Conservation (phyloP, 1,140 invertebrate species). For the Glossosoma conforme region DNA sequence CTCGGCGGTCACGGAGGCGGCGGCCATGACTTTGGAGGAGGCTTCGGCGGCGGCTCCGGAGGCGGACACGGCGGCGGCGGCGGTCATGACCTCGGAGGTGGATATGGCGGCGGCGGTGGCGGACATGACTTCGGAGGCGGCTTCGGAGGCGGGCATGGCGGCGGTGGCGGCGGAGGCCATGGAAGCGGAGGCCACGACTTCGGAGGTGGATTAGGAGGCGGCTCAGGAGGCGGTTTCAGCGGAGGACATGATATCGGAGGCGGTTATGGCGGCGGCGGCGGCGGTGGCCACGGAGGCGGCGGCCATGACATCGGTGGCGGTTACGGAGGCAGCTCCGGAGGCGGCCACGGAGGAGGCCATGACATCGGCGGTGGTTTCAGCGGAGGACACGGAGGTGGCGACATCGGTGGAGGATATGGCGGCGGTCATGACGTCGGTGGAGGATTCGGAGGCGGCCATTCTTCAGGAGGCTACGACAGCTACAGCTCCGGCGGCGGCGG, state of each 20-base stretch:
- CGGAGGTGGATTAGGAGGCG: constrained; percentile 4
- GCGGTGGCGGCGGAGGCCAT: neutral
- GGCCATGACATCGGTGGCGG: neutral
- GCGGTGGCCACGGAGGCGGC: constrained; percentile 9
- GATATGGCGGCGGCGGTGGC: neutral
- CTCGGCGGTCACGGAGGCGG: neutral
- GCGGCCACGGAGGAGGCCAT: neutral
- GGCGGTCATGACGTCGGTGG: constrained; percentile 1
- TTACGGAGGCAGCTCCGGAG: neutral
- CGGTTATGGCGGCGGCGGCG: neutral
- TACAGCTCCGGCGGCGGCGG: constrained; percentile 4
- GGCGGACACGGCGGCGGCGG: constrained; percentile 12
- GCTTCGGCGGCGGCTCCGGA: constrained; percentile 12
- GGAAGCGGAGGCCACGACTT: constrained; percentile 1
- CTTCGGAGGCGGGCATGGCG: constrained; percentile 7
- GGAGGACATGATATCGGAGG: neutral
- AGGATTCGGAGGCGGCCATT: neutral
- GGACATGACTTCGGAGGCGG: constrained; percentile 9
- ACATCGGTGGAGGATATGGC: neutral
- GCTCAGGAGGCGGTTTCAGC: neutral
- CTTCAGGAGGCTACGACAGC: neutral
- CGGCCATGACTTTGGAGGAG: constrained; percentile 7
- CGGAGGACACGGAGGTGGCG: constrained; percentile 2
- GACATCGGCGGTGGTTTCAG: neutral
- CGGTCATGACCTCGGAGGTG: too few species aligned